A percentile compares a stretch with the other conserved stretches of the same genome.
These are phyloP conservation scores for Phthorimaea operculella DNA, from an alignment of 1,140 invertebrate species.

Conservation along the genomic window DNA sequence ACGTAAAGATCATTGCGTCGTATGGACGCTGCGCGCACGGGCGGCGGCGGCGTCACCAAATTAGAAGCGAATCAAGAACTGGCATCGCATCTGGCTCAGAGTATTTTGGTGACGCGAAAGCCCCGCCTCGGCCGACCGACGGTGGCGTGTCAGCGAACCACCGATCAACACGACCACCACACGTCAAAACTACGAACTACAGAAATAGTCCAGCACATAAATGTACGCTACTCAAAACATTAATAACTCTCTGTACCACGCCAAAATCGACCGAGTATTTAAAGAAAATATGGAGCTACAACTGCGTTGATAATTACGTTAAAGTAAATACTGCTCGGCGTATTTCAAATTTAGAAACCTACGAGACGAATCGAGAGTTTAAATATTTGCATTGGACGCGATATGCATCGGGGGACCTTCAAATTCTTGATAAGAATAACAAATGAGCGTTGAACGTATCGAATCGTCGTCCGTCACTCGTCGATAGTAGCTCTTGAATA, in stretches of 20 bases:
- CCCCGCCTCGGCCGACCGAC: constrained; percentile 35
- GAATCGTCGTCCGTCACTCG: background rate
- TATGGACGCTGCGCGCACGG: constrained; percentile 10
- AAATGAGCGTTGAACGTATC: constrained; percentile 1
- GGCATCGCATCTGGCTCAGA: constrained; percentile 21
- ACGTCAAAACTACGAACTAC: constrained; percentile 30
- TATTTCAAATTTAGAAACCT: background rate
- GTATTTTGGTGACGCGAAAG: constrained; percentile 44
- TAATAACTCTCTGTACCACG: background rate
- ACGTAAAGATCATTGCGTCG: constrained; percentile 25
- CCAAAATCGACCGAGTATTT: background rate
- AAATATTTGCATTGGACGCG: background rate
- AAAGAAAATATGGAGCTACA: background rate
- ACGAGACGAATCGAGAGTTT: background rate
- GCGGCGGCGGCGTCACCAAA: constrained; percentile 47
- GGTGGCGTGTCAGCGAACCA: constrained; percentile 31
- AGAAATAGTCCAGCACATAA: constrained; percentile 28
- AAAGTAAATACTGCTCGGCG: background rate
- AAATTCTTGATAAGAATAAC: constrained; percentile 20
- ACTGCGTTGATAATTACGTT: background rate
- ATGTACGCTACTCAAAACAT: constrained; percentile 4
- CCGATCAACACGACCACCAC: constrained; percentile 28
- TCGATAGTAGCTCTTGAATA: background rate
- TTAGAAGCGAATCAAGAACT: constrained; percentile 43
- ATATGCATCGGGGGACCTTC: constrained; percentile 13